Base-by-base conservation (phyloP, 2,797 vertebrate species). In the Microcaecilia unicolor region DNA sequence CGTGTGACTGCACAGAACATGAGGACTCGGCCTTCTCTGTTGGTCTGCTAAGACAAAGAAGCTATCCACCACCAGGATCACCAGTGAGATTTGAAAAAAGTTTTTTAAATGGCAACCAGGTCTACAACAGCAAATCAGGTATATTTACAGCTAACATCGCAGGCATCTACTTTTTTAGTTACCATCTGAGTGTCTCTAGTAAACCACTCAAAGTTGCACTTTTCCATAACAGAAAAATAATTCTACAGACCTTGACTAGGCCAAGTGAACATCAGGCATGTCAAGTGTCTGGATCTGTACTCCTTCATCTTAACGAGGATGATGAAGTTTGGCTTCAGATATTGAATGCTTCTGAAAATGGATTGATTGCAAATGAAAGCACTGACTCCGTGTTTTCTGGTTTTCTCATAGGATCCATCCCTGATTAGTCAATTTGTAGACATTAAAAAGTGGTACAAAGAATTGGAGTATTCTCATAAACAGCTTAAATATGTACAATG, bases 321-420 rank as follows among this genome's bases (percentile, higher is more conserved):
- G 60, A 64, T 53, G 51, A 63, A 51, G 31, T 64, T 31, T 64
- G 55, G 49, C 42, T 59, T 42, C 48, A 52, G 16, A 17, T 54
- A 37, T 23, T 52, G 42, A 51, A 20, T 14, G 15, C 12, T 4
- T 32, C 22, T 11, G 42, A 38, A 28, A 54, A 37, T 18, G 28
- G 28, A 6, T 7, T 44, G 13, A 17, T 33, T 22, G 25, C 35
- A 35, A 51, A 51, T 44, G 26, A 56, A 25, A 36, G 10, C 9
- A 45, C 26, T 16, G 41, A 42, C 34, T 64, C 52, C 8, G 26
- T 53, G 15, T 64, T 64, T 31, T 50, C 40, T 27, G 56, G 55
- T 17, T 59, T 54, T 37, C 18, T 64, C 14, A n/a, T 64, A 24
- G 51, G 30, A 37, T 18, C 15, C 14, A 14, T 48, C 18, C 44